Evolutionary conservation across 2,797 vertebrate species (phyloP), one percentile per base, ranked within the genome.

Genomic region (Coregonus suidteri): DNA sequence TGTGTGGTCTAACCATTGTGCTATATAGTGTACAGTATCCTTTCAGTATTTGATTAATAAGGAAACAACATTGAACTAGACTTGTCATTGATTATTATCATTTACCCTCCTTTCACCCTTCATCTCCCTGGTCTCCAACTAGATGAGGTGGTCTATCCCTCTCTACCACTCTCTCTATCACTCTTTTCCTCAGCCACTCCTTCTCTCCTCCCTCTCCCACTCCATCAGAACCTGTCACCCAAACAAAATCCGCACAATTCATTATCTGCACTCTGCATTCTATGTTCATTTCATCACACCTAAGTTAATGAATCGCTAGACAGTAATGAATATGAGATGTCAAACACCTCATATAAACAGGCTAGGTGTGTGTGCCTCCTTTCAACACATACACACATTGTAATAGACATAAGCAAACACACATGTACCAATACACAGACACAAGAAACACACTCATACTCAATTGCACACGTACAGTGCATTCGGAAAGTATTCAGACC

Each of bases 211-310:
- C 9, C 82, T 76, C 65, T 15, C 51, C 54, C 25, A 34, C 68
- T 66, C 76, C 84, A 84, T 78, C 41, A 47, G 41, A 47, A 47
- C 73, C 56, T 47, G 2, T 13, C 41, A 47, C 20, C 79, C 83
- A 25, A 85, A 62, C 20, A 72, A 11, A 30, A 53, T 18, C 20
- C 71, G 16, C 71, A 75, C 81, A 67, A 37, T 81, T 34, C 30
- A 30, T 75, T 37, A 73, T 72, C 25, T 6, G 15, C n/a, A 69
- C 51, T 18, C 79, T 83, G 80, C 74, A 75, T 79, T 77, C 64
- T 75, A 72, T 15, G 64, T 84, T 76, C 84, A 77, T 84, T 52
- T 83, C 51, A 84, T 88, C 85, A 82, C 77, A 78, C 81, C 71
- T 81, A 31, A 16, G 70, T 78, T 47, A 79, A 81, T 71, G 35